Evolutionary conservation across 30 jellyfish, hydroid and myxozoan species (phyloP).

Genomic region (Rhopilema esculentum): DNA sequence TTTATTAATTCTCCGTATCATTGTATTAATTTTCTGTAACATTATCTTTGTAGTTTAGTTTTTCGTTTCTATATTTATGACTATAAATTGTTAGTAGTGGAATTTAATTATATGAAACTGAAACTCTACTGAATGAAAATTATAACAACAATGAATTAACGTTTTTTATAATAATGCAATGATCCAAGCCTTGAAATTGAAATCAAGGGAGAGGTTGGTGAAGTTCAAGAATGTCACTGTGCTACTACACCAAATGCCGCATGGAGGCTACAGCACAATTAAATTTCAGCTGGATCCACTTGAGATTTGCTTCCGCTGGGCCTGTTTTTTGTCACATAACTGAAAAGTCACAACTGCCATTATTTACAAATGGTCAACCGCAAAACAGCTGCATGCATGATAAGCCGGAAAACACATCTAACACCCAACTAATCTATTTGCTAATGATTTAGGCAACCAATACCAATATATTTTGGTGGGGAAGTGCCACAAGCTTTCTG

Average conservation of each 20-base stretch:
- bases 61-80: not conserved
- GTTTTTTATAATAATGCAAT: conserved; percentile 10
- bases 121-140: not conserved
- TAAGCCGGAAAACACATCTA: not conserved
- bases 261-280: too few relatives aligned
- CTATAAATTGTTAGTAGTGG: not conserved
- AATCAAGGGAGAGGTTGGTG: not conserved
- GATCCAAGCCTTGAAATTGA: conserved; percentile 16
- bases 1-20: not conserved
- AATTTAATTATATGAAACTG: not conserved
- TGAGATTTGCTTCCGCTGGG: too few relatives aligned
- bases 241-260: conserved; percentile 1
- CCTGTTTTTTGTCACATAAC: not conserved
- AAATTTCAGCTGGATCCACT: too few relatives aligned
- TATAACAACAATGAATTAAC: conserved; percentile 18
- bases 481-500: not conserved
- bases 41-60: not conserved
- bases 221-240: not conserved
- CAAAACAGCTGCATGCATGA: not conserved
- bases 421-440: not conserved
- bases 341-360: not conserved
- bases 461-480: not conserved
- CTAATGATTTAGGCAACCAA: not conserved
- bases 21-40: not conserved
- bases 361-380: not conserved